Conservation (phyloP, 2,797 vertebrate species). For the Pangasius sanitwongsei region DNA sequence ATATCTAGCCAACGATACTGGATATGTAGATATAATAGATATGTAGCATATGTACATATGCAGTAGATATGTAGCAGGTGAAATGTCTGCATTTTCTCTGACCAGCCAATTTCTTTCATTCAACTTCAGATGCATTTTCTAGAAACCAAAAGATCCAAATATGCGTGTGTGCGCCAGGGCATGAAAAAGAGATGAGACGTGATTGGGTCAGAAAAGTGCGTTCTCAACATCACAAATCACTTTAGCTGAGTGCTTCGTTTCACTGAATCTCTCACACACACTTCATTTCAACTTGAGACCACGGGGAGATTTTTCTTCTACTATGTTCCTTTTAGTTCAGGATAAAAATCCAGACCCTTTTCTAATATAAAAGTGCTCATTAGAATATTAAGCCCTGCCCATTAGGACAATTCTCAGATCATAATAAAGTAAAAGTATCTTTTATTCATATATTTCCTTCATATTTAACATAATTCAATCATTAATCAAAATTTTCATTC, state of each 20-base stretch:
- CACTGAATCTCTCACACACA: neutral
- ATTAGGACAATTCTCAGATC: neutral
- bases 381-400: neutral
- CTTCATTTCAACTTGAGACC: neutral
- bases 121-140: no score
- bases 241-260: conserved; percentile 9
- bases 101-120: neutral
- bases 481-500: no score
- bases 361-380: neutral
- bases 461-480: no score
- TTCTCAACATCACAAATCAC: conserved; percentile 24
- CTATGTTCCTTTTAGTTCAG: no score
- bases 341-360: neutral
- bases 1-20: neutral
- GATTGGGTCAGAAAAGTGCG: conserved; percentile 13
- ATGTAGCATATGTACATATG: no score
- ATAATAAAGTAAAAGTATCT: no score
- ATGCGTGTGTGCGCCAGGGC: neutral
- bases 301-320: neutral
- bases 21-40: neutral
- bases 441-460: no score
- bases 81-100: neutral
- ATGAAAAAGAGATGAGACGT: conserved; percentile 16
- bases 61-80: neutral
- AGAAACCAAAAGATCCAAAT: neutral